Percentiles rank a stretch among this genome's conserved stretches.
These are phyloP conservation scores for Heliconius charithonia DNA, from an alignment of 2,888 invertebrate species.

Conservation along the genomic window DNA sequence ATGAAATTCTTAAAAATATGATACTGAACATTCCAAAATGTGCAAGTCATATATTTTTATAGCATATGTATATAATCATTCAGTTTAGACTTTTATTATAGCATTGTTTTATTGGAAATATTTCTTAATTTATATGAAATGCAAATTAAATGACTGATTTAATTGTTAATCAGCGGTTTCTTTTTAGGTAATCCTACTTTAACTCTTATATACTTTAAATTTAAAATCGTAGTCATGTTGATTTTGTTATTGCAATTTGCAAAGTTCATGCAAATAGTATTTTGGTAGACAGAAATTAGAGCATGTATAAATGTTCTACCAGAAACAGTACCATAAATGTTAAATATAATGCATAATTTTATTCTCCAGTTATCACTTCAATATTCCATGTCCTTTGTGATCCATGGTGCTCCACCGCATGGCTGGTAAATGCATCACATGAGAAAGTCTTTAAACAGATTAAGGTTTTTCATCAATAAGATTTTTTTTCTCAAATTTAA, in stretches of 20 bases:
- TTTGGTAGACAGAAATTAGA: slow-evolving; percentile 7
- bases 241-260: not conserved
- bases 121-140: slow-evolving; percentile 8
- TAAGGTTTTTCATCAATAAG: slow-evolving; percentile 73
- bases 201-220: not conserved
- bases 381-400: slow-evolving; percentile 55
- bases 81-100: not conserved
- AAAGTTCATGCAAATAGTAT: slow-evolving; percentile 7
- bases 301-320: slow-evolving; percentile 16
- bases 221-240: slow-evolving; percentile 3
- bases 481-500: slow-evolving; percentile 66
- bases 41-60: not conserved
- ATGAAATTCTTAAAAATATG: not conserved
- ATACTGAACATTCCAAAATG: not conserved
- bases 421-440: slow-evolving; percentile 58
- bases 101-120: not conserved
- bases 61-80: not conserved
- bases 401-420: slow-evolving; percentile 62
- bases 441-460: slow-evolving; percentile 67
- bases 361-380: slow-evolving; percentile 50
- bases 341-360: slow-evolving; percentile 23
- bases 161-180: not conserved
- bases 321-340: slow-evolving; percentile 27
- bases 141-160: not conserved
- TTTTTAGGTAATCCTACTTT: not conserved